These are phyloP conservation scores for Epinephelus coioides DNA, from an alignment of 2,797 vertebrate species.

Conservation along the genomic window DNA sequence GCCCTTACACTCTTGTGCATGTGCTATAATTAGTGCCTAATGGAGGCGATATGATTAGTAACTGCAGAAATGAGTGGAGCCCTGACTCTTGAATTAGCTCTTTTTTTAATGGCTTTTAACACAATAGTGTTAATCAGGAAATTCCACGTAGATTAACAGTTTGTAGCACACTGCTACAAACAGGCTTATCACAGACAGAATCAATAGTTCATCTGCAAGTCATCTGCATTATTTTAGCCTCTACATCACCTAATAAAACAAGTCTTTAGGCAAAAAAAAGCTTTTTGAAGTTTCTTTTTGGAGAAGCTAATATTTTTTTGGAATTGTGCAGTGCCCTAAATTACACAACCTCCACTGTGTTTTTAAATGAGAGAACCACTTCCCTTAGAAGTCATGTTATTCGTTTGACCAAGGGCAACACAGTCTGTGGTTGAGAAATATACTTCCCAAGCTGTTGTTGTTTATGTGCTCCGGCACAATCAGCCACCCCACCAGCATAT, in stretches of 20 bases:
- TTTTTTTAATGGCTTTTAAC: constrained; percentile 29
- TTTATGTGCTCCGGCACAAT: constrained; percentile 5
- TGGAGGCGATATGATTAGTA: constrained; percentile 59
- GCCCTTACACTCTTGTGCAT: constrained; percentile 18
- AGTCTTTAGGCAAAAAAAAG: neutral
- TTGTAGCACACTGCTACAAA: neutral
- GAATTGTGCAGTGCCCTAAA: neutral
- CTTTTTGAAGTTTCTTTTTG: constrained; percentile 28
- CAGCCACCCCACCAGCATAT: neutral
- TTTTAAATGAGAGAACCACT: constrained; percentile 6
- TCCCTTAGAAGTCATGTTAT: constrained; percentile 7
- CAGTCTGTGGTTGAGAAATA: neutral
- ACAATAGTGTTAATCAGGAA: constrained; percentile 41
- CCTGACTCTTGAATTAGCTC: constrained; percentile 35
- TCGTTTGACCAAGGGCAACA: neutral
- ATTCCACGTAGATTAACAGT: constrained; percentile 40
- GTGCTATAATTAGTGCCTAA: constrained; percentile 60
- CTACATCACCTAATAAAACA: constrained; percentile 17
- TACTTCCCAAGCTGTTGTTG: neutral
- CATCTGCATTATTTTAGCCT: constrained; percentile 28
- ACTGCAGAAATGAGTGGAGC: constrained; percentile 51
- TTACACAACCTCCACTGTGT: neutral
- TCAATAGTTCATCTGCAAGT: constrained; percentile 56
- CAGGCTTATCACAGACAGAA: constrained; percentile 27
- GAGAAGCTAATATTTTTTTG: constrained; percentile 8